Conservation (phyloP, 53 echinoderm and acorn worm genomes). For the Patiria pectinifera region DNA sequence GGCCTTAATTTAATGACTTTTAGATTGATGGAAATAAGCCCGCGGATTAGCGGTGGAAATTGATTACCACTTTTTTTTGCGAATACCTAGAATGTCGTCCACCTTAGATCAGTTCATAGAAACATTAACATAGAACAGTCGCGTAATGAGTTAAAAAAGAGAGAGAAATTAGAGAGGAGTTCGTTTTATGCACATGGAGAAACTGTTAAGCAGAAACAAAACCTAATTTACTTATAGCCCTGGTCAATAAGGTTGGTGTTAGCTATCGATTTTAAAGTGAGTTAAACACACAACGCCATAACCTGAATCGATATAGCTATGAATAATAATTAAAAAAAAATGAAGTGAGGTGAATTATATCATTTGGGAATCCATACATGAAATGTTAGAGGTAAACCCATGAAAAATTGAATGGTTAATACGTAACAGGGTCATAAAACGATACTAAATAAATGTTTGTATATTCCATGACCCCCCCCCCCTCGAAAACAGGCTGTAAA, state of each 20-base stretch:
- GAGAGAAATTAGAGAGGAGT: neutral
- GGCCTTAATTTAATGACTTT: neutral
- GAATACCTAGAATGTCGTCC: neutral
- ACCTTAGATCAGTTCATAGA: neutral
- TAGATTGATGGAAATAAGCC: neutral
- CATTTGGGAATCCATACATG: no score
- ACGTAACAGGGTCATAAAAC: no score
- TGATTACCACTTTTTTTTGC: neutral
- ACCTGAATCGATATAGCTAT: neutral
- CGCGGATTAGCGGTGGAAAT: neutral
- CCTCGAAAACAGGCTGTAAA: no score
- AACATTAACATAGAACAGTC: neutral
- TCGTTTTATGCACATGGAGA: neutral
- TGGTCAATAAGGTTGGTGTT: neutral
- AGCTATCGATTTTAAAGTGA: neutral
- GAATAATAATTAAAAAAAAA: neutral
- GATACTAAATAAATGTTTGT: no score
- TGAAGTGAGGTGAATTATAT: neutral
- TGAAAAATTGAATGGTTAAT: no score
- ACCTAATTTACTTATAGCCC: no score
- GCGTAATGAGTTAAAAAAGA: neutral
- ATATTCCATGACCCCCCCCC: no score
- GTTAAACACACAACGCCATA: neutral
- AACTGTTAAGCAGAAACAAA: neutral
- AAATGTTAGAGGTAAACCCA: no score